Evolutionary conservation across 2,888 invertebrate species (phyloP), one percentile per base, ranked within the genome.

Genomic region (Subacronicta megacephala): DNA sequence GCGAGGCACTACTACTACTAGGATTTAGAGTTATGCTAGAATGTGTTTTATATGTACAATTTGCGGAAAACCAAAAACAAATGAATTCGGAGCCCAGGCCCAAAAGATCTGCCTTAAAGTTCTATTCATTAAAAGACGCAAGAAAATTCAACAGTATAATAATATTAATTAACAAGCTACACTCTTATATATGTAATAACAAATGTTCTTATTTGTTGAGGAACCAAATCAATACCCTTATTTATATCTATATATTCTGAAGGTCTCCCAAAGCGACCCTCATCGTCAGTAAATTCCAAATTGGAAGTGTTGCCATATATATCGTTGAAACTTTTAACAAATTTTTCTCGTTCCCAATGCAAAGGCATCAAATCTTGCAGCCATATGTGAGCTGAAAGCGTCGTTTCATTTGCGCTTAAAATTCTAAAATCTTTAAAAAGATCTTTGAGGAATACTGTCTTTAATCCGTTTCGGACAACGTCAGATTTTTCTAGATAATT

Each of bases 161-260:
- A 26, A 26, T 10, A 26, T 26, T 26, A 10, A 26, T 26, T 26
- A 10, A 10, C 3, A 2, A 26, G 3, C 45, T 17, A 62, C 29
- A 51, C 47, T 31, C 33, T 18, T 0, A 45, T 20, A 35, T 75
- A 73, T n/a, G 17, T 54, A 0, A 95, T 77, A 2, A 97, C 87
- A 78, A 96, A 97, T 0, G 97, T 97, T 38, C 96, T 92, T 55
- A 97, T 97, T 82, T 97, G 95, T 95, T 97, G 97, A 0, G 97
- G 96, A 0, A 86, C 86, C 13, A 97, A 80, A 1, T 88, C 87
- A 0, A 97, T 85, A 0, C 80, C 84, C 12, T 73, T 37, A 5
- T 83, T 78, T 3, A 92, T 69, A 29, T 80, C 72, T 0, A 83
- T 65, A 0, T 75, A 69, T 1, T 77, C 73, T 1, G 58, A 18